Conservation (phyloP, 2,113 vertebrate genomes). For the Cryptomyrus ogoouensis region DNA sequence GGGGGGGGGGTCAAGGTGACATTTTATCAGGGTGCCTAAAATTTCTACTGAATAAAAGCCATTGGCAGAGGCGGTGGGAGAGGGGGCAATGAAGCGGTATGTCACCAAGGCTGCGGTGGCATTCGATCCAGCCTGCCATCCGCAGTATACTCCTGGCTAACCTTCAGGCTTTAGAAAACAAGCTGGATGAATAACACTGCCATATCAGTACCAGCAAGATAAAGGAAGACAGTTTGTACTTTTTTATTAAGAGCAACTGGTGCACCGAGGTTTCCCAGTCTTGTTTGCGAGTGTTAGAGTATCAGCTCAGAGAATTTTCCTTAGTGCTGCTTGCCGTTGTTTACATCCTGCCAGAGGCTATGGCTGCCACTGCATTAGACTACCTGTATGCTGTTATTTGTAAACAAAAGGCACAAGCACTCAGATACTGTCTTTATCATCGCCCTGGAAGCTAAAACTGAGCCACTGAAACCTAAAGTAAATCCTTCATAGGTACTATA, state of each 20-base stretch:
- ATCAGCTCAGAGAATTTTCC: not conserved
- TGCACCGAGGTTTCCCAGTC: not conserved
- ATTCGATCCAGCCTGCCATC: not conserved
- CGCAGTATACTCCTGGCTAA: not conserved
- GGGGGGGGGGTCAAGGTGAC: not conserved
- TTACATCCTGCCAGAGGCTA: not conserved
- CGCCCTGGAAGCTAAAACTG: not conserved
- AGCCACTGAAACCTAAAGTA: not conserved
- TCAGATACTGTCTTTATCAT: not conserved
- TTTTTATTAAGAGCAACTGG: not conserved
- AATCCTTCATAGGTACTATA: not conserved
- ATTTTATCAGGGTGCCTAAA: not conserved
- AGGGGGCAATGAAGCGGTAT: not conserved
- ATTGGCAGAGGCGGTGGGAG: not conserved
- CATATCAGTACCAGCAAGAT: not conserved
- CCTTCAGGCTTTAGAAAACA: not conserved
- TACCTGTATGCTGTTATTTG: not conserved
- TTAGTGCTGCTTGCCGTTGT: not conserved
- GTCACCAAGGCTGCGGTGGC: not conserved
- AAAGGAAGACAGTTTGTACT: not conserved
- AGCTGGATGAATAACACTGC: not conserved
- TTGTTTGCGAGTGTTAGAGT: not conserved
- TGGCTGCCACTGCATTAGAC: not conserved
- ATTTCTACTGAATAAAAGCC: not conserved
- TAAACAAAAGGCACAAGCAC: not conserved